Conservation (phyloP, 2,888 invertebrate genomes). For the Hesperia comma region DNA sequence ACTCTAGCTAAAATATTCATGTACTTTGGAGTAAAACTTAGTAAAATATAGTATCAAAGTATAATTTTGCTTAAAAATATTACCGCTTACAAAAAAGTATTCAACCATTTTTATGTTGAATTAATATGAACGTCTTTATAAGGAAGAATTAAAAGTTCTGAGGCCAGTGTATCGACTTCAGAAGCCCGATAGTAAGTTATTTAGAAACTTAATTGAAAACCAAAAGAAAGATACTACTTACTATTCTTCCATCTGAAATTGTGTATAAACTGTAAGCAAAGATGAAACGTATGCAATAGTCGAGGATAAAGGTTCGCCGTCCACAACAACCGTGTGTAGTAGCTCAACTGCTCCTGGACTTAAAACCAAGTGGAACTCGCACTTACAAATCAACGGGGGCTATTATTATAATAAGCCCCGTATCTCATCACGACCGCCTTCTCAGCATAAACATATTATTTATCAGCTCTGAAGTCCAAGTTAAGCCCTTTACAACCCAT, state of each 20-base stretch:
- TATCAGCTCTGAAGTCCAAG: slow-evolving; percentile 50
- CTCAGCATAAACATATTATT: slow-evolving; percentile 73
- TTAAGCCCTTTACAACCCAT: slow-evolving; percentile 51
- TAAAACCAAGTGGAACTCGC: slow-evolving; percentile 54
- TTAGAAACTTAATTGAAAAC: not conserved
- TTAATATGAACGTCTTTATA: no score
- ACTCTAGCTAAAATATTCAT: no score
- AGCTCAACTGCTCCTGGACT: slow-evolving; percentile 58
- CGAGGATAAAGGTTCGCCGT: slow-evolving; percentile 8
- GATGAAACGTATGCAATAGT: not conserved
- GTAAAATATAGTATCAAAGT: no score
- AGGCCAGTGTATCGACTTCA: no score
- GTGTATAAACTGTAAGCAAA: not conserved
- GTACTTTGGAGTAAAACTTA: no score
- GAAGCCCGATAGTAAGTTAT: no score
- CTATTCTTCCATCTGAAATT: no score
- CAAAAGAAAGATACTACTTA: no score
- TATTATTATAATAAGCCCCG: slow-evolving; percentile 62
- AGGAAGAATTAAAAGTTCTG: no score
- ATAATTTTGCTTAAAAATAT: no score
- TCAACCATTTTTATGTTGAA: no score
- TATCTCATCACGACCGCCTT: slow-evolving; percentile 66
- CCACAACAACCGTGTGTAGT: slow-evolving; percentile 47
- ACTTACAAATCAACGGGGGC: slow-evolving; percentile 68
- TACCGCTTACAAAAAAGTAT: no score